Evolutionary conservation across 2,797 vertebrate species (phyloP).

Genomic region (Anguilla obscura): DNA sequence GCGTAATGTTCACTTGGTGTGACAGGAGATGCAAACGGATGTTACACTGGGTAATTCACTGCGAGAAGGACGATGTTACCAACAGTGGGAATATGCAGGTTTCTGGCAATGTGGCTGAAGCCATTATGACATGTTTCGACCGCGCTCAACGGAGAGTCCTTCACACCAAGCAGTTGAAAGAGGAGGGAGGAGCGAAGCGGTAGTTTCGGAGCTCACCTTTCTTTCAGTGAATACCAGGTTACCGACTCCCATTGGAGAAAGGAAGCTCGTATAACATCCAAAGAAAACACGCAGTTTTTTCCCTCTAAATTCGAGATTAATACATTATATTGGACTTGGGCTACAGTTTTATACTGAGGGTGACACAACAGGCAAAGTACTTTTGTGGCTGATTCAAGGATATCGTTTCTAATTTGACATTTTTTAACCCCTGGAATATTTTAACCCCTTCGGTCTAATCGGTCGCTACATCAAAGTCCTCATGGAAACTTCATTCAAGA

Average conservation of each 20-base stretch:
- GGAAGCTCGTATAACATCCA: not conserved
- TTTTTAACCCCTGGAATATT: not conserved
- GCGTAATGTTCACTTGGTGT: not conserved
- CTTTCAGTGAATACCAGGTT: conserved; percentile 5
- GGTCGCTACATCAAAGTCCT: not conserved
- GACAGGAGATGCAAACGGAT: not conserved
- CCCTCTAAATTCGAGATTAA: not conserved
- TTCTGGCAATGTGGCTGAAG: not conserved
- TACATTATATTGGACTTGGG: not conserved
- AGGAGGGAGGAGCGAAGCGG: conserved; percentile 25
- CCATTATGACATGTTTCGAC: not conserved
- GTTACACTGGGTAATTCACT: not conserved
- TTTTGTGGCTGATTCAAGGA: not conserved
- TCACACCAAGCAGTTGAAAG: not conserved
- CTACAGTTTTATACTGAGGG: not conserved
- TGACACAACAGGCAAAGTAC: not conserved
- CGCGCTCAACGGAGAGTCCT: not conserved
- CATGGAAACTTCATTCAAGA: conserved; percentile 6
- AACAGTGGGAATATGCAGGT: not conserved
- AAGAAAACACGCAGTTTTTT: not conserved
- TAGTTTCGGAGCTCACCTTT: conserved; percentile 28
- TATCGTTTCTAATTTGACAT: not conserved
- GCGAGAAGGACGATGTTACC: too few species aligned
- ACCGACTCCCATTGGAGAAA: not conserved
- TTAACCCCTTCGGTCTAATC: not conserved